Conservation (phyloP, 1,140 invertebrate species). For the Psilanteris sp. region DNA sequence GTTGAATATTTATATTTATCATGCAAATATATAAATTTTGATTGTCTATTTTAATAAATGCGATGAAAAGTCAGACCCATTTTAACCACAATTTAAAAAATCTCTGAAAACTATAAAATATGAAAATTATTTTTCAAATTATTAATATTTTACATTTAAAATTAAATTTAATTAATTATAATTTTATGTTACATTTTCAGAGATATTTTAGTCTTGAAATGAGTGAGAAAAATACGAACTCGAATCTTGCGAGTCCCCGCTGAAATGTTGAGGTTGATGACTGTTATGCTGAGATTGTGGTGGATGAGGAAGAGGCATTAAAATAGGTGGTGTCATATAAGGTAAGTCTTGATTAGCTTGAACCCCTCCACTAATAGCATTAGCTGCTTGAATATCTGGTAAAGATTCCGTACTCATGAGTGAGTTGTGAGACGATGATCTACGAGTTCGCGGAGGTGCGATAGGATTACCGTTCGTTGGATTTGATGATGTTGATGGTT, state of each 20-base stretch:
- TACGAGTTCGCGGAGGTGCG: constrained; percentile 78
- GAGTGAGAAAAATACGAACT: constrained; percentile 80
- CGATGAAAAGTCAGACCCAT: too few species aligned
- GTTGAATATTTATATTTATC: too few species aligned
- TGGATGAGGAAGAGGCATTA: constrained; percentile 76
- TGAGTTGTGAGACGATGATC: constrained; percentile 79
- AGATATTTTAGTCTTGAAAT: neutral
- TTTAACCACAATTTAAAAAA: too few species aligned
- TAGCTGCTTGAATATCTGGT: constrained; percentile 86
- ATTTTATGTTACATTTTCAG: too few species aligned
- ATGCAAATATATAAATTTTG: too few species aligned
- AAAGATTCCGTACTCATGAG: constrained; percentile 68
- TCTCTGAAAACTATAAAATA: too few species aligned
- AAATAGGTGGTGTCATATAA: constrained; percentile 91
- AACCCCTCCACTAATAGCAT: constrained; percentile 89
- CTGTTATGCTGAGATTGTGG: constrained; percentile 69
- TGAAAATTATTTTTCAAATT: too few species aligned
- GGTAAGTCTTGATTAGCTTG: constrained; percentile 92
- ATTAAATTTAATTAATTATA: too few species aligned
- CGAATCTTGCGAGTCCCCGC: constrained; percentile 91
- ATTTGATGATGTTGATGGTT: constrained; percentile 62
- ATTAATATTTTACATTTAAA: too few species aligned
- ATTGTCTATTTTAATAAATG: too few species aligned
- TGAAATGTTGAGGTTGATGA: constrained; percentile 84
- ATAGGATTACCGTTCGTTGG: constrained; percentile 71